Evolutionary conservation across 2,888 invertebrate genomes (phyloP).

Genomic region (Nemurella pictetii): DNA sequence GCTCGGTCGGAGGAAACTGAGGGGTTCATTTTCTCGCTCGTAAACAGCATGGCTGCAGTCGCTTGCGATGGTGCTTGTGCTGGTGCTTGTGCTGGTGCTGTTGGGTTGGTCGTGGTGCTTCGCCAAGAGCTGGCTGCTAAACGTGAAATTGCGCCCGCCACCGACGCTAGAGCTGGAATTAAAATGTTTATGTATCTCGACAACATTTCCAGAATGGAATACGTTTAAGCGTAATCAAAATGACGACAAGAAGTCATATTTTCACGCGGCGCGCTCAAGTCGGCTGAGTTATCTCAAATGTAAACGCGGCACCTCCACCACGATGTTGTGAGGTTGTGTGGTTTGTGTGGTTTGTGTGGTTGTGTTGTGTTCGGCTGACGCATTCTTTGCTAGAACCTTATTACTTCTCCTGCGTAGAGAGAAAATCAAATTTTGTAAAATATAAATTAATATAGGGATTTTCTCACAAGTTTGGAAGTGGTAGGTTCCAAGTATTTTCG

Average conservation of each 20-base stretch:
- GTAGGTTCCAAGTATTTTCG: too few relatives aligned
- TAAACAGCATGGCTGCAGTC: constrained; percentile 32
- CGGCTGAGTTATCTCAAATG: too few relatives aligned
- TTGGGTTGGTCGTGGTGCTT: neutral
- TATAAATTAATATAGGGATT: too few relatives aligned
- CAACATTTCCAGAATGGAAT: neutral
- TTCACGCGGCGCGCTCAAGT: neutral
- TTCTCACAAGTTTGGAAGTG: too few relatives aligned
- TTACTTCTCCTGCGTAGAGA: too few relatives aligned
- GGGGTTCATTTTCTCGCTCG: constrained; percentile 37
- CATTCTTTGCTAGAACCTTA: too few relatives aligned
- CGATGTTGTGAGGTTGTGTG: too few relatives aligned
- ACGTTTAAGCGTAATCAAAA: neutral
- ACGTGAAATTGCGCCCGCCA: neutral
- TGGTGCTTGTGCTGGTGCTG: neutral
- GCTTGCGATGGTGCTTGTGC: neutral
- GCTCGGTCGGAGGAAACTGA: constrained; percentile 17
- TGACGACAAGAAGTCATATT: neutral
- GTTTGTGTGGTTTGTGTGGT: too few relatives aligned
- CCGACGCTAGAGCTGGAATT: neutral
- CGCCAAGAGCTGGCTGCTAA: neutral
- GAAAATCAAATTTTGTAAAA: too few relatives aligned
- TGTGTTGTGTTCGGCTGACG: too few relatives aligned
- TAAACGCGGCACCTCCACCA: neutral
- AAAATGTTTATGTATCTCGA: neutral